phyloP scores from a whole-genome alignment of 2,797 vertebrate species.

The Muraenolepis orangiensis region DNA sequence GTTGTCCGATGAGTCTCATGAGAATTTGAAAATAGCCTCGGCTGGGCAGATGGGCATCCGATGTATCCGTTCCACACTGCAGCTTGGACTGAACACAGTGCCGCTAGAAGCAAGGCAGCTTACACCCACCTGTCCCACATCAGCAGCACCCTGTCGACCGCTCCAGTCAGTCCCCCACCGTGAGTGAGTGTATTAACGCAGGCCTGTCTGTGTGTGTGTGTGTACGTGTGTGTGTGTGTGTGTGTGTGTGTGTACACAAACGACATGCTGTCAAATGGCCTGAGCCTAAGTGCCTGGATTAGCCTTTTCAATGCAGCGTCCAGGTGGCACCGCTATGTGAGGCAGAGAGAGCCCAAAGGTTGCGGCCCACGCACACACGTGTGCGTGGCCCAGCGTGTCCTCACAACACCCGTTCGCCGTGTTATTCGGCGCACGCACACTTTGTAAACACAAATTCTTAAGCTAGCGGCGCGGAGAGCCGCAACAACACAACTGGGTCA shows the following conservation, averaged over 20 bases:
- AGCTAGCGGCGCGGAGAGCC: conserved; percentile 45
- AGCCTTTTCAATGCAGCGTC: conserved; percentile 39
- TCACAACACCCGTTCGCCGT: background rate
- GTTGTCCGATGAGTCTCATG: background rate
- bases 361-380: conserved; percentile 6
- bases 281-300: conserved; percentile 47
- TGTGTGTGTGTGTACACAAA: conserved; percentile 8
- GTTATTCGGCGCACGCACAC: conserved; percentile 41
- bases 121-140: background rate
- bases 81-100: background rate
- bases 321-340: conserved; percentile 60
- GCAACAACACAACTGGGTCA: conserved; percentile 66
- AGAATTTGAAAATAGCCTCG: background rate
- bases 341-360: background rate
- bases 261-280: background rate
- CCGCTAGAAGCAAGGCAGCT: background rate
- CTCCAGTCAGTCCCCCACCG: background rate
- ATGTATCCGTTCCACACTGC: background rate
- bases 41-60: background rate
- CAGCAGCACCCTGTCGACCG: background rate
- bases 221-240: background rate
- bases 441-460: conserved; percentile 43
- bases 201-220: background rate
- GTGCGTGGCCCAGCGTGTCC: background rate
- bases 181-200: background rate